These are phyloP conservation scores for Diaprepes abbreviatus DNA, from an alignment of 2,888 invertebrate genomes.

Conservation along the genomic window DNA sequence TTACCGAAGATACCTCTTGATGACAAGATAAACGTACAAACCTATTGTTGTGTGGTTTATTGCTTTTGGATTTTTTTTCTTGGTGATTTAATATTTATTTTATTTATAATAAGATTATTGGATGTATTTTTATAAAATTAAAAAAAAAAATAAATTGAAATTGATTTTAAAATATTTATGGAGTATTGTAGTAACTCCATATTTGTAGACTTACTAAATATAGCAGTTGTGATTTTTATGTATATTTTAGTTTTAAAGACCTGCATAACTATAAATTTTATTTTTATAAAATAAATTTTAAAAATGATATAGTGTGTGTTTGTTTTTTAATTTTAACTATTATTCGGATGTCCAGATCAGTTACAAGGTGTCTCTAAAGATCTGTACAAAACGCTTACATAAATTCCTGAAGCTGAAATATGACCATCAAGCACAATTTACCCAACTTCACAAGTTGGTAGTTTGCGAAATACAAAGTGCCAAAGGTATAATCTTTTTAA, in stretches of 20 bases:
- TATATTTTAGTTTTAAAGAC: neutral
- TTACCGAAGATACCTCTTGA: slow-evolving; percentile 26
- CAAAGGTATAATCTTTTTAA: too few species aligned
- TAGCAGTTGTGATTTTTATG: slow-evolving; percentile 12
- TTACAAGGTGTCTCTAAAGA: too few species aligned
- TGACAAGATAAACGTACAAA: too few species aligned
- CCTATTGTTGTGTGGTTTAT: too few species aligned
- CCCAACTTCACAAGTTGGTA: too few species aligned
- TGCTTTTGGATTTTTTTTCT: neutral
- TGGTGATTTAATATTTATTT: slow-evolving; percentile 13
- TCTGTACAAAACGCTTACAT: too few species aligned
- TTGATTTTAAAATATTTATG: neutral
- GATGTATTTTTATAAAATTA: neutral
- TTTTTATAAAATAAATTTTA: slow-evolving; percentile 17
- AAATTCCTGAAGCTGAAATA: too few species aligned
- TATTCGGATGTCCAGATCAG: too few species aligned
- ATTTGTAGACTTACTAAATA: slow-evolving; percentile 1
- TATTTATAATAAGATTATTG: slow-evolving; percentile 8
- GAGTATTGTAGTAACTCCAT: neutral
- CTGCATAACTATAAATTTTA: neutral
- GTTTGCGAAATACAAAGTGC: too few species aligned
- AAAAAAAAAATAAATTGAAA: neutral
- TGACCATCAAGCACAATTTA: too few species aligned
- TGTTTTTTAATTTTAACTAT: too few species aligned
- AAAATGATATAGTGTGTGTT: too few species aligned